phyloP scores from a whole-genome alignment of 2,113 vertebrate species.

The Passer domesticus region DNA sequence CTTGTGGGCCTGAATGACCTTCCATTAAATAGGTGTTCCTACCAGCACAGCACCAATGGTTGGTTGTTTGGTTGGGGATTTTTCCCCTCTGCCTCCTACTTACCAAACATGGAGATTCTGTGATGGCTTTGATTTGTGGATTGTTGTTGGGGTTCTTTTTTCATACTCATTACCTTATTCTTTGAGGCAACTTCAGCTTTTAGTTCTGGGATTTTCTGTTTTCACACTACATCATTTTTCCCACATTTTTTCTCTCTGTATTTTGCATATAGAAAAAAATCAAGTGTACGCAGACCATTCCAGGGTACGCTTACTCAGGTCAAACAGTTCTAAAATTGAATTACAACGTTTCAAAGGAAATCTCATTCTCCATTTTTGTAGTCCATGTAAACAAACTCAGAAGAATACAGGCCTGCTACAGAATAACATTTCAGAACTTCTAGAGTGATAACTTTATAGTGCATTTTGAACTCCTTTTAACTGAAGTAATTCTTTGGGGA shows the following conservation, averaged over 20 bases:
- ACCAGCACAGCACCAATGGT: accelerated
- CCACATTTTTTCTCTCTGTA: background rate
- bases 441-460: background rate
- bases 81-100: background rate
- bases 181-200: background rate
- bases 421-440: background rate
- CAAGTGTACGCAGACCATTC: background rate
- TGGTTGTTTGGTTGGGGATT: accelerated
- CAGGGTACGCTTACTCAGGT: background rate
- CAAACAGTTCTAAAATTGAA: background rate
- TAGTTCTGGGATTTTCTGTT: background rate
- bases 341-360: background rate
- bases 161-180: background rate
- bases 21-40: background rate
- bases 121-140: background rate
- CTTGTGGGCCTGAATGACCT: background rate
- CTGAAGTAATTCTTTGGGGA: background rate
- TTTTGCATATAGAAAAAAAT: background rate
- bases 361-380: background rate
- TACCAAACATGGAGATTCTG: background rate
- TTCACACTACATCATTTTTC: background rate
- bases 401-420: background rate
- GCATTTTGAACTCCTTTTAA: background rate
- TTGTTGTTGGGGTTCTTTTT: background rate
- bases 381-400: background rate